Base-by-base conservation (phyloP, 2,113 vertebrate genomes). In the Sander lucioperca region DNA sequence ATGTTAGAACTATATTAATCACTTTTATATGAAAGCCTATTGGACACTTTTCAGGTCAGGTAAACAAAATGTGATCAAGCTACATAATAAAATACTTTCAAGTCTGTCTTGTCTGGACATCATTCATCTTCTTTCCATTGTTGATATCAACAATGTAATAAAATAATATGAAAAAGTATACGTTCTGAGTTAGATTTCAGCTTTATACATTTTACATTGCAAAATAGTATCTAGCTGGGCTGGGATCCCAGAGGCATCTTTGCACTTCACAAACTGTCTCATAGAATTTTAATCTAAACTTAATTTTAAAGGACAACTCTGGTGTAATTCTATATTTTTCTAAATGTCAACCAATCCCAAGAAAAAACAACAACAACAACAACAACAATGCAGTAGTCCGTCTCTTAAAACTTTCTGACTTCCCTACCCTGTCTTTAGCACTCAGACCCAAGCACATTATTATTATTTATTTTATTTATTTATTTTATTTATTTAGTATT, bases 81-180 rank as follows among this genome's bases (percentile, higher is more conserved):
- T 72, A 79, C 70, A 73, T 4, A 18, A 36, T 16, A 33, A 65
- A 67, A 76, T 56, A 64, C 43, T 80, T 73, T 77, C 53, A 51
- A 51, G n/a, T 83, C 62, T 45, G 21, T 68, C 4, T 74, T 57
- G 15, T 59, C 13, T 77, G 13, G 33, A 76, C 56, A 67, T 68
- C 23, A 73, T 61, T 64, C 18, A 51, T 73, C 25, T 30, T 54
- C 14, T 80, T 63, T 62, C 47, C 53, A 33, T 19, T 57, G 50
- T 30, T 57, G 51, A 71, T n/a, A 23, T 63, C 3, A 54, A 63
- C 21, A 43, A 9, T 47, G 15, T 25, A 45, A 54, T 10, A 47
- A 66, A 39, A 21, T 25, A 53, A 21, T 14, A 16, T 18, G 3
- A 23, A 65, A 56, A 54, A 27, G 12, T 71, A 45, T 5, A 5